Evolutionary conservation across 2,888 invertebrate species (phyloP), one percentile per base, ranked within the genome.

Genomic region (Euphydryas editha): DNA sequence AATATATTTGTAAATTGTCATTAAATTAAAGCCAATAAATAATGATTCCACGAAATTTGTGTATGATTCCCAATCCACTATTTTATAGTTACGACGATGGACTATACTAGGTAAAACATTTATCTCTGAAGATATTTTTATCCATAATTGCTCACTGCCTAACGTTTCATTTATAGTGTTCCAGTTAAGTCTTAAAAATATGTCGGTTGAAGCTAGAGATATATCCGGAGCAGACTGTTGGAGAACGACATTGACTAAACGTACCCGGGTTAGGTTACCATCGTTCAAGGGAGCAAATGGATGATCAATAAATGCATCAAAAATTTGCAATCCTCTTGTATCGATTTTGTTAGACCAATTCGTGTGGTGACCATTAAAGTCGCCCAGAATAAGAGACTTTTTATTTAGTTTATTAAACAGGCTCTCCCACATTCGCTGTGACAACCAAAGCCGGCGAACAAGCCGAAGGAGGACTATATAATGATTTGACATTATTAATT

Each of bases 121-220:
- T 15, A 42, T 42, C 3, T 42, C 13, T 42, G 42, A 3, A 13
- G 11, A 18, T 13, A 47, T 47, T 47, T 47, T 47, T 2, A 47
- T 47, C 13, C 18, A 11, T 13, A 20, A 2, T 10, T 47, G 21
- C 11, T 47, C 47, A 47, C 47, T 47, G 6, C 47, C 47, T 21
- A 47, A 21, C 20, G 18, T 20, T 47, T 47, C 21, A 47, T 47
- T 47, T 10, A 21, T 7, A 13, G 20, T 21, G 8, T 11, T 20
- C 47, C 47, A 47, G 13, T 47, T n/a, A 21, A 18, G 20, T 73
- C 67, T 13, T 55, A 37, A 39, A 72, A 49, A 51, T 30, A 70
- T 36, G 66, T 49, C 49, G 1, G 49, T n/a, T 21, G 49, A 49
- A 6, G n/a, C 49, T 21, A 49, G 8, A 13, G 49, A 49, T 20